These are phyloP conservation scores for Carabus problematicus DNA, from an alignment of 2,888 invertebrate genomes.

Conservation along the genomic window DNA sequence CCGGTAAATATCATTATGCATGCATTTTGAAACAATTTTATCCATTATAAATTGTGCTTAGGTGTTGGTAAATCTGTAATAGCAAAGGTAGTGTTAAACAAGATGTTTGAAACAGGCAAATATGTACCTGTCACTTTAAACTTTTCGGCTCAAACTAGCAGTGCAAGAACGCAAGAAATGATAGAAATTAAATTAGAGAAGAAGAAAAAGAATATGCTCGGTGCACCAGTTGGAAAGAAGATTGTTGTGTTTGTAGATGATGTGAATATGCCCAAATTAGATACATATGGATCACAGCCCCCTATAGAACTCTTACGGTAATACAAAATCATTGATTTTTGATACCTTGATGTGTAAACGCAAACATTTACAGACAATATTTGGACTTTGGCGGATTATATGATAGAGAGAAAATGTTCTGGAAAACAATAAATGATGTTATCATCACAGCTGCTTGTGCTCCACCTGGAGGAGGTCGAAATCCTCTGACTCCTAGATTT, in stretches of 20 bases:
- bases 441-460: conserved; percentile 85
- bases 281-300: conserved; percentile 89
- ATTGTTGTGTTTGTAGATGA: conserved; percentile 89
- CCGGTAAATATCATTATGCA: conserved; percentile 62
- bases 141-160: conserved; percentile 92
- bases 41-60: conserved; percentile 49
- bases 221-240: conserved; percentile 83
- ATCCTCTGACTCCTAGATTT: conserved; percentile 83
- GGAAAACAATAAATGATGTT: conserved; percentile 87
- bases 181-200: conserved; percentile 86
- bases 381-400: conserved; percentile 83
- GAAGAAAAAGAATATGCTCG: conserved; percentile 78
- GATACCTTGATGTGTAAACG: no score
- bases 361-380: conserved; percentile 65
- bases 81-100: conserved; percentile 75
- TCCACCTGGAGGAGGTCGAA: conserved; percentile 90
- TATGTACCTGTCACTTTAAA: conserved; percentile 82
- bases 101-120: conserved; percentile 65
- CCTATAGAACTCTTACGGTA: conserved; percentile 87
- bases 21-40: neutral
- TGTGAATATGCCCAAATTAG: conserved; percentile 89
- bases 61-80: conserved; percentile 92
- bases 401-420: conserved; percentile 86
- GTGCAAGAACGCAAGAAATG: conserved; percentile 83
- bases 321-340: conserved; percentile 13